These are phyloP conservation scores for Dysdera silvatica DNA, from an alignment of 1,140 invertebrate genomes.

Conservation along the genomic window DNA sequence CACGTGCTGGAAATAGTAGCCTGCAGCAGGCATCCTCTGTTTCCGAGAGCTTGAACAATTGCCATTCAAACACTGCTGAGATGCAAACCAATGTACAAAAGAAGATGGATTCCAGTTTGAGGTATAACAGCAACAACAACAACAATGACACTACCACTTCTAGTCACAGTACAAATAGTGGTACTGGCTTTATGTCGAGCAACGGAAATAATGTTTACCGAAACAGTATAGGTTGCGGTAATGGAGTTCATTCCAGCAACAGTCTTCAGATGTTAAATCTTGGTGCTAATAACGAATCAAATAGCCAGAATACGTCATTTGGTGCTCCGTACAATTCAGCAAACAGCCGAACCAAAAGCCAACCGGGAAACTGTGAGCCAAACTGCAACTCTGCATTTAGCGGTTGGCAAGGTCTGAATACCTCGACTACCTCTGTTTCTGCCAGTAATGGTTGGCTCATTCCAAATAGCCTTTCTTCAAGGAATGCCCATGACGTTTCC, in stretches of 20 bases:
- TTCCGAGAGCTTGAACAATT: too few species aligned
- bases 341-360: background rate
- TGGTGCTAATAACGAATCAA: constrained; percentile 12
- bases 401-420: constrained; percentile 10
- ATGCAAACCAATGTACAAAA: constrained; percentile 18
- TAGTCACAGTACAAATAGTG: background rate
- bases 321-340: constrained; percentile 7
- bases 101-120: constrained; percentile 15
- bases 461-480: background rate
- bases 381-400: constrained; percentile 7
- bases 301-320: constrained; percentile 7
- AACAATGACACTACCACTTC: constrained; percentile 8
- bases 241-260: constrained; percentile 5
- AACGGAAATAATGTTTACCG: too few species aligned
- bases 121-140: constrained; percentile 11
- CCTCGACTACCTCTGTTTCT: background rate
- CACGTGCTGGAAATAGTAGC: background rate
- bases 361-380: background rate
- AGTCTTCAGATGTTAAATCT: too few species aligned
- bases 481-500: background rate
- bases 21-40: background rate
- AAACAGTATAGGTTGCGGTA: background rate
- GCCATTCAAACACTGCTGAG: background rate
- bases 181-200: too few species aligned
- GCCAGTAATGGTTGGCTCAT: constrained; percentile 4